Evolutionary conservation across 1,140 invertebrate species (phyloP).

Genomic region (Drosophila fuyamai): DNA sequence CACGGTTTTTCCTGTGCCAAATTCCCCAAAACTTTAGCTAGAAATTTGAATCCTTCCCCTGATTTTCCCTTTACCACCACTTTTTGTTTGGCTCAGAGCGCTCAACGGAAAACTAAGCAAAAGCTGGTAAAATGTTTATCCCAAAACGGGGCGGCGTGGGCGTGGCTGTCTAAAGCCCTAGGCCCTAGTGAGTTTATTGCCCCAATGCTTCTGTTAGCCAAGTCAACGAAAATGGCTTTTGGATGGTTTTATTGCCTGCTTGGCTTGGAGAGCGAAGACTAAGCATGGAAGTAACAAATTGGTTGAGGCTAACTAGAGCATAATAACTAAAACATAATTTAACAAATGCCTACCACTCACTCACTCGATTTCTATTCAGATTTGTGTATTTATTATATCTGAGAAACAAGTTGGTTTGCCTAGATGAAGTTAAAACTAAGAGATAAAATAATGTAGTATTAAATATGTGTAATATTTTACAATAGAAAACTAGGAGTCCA

Average conservation of each 20-base stretch:
- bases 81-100: slow-evolving; percentile 4
- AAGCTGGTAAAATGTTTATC: slow-evolving; percentile 49
- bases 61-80: not conserved
- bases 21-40: slow-evolving; percentile 21
- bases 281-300: slow-evolving; percentile 27
- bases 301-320: slow-evolving; percentile 42
- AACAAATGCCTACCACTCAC: not conserved
- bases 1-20: slow-evolving; percentile 1
- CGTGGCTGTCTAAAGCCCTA: slow-evolving; percentile 12
- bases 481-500: too few relatives aligned
- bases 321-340: slow-evolving; percentile 46
- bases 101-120: slow-evolving; percentile 40
- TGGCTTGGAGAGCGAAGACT: not conserved
- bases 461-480: too few relatives aligned
- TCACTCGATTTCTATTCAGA: not conserved
- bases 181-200: slow-evolving; percentile 33
- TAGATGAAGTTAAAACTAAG: too few relatives aligned
- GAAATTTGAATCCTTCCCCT: slow-evolving; percentile 21
- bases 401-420: not conserved
- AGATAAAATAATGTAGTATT: too few relatives aligned
- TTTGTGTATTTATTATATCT: slow-evolving; percentile 4
- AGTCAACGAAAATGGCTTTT: slow-evolving; percentile 44
- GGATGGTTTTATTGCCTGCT: slow-evolving; percentile 41
- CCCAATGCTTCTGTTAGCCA: slow-evolving; percentile 13
- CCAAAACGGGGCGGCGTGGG: slow-evolving; percentile 5